Base-by-base conservation (phyloP, 2,113 vertebrate species). In the Sapayoa aenigma region DNA sequence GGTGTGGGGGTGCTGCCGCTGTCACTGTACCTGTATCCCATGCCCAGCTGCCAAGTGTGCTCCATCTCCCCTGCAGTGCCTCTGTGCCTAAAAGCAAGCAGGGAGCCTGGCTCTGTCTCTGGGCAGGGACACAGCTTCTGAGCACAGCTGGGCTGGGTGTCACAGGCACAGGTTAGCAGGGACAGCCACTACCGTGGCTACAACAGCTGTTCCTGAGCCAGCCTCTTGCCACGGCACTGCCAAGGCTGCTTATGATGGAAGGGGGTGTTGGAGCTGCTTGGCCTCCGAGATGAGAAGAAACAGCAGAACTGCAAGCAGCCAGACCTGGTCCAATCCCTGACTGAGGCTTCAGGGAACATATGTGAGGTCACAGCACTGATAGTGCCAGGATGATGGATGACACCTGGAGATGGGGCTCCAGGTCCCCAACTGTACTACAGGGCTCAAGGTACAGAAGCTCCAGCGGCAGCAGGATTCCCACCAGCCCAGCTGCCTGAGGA, bases 241-340 rank as follows among this genome's bases (percentile, higher is more conserved):
- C 13, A 4, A 0, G 0, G 66, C 24, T 27, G 4, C 80, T 55
- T 5, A 0, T 5, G 1, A 9, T 0, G 24, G n/a, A 63, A 14
- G 35, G 39, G 81, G 21, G 22, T 3, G 23, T 14, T 20, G 9
- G 39, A 68, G 65, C 49, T 12, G 24, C 35, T 39, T 8, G 22
- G 9, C 39, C 59, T 74, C 33, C 11, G n/a, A 52, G 16, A 67
- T 28, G 60, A 81, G 60, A 62, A 73, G 49, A 50, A 76, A 46
- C 22, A 41, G 50, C 4, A 2, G 50, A 50, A 93, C n/a, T 0
- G 50, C 3, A 27, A 50, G n/a, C 94, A 87, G 68, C 20, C 0
- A 0, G 63, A 55, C 42, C 8, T 0, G 1, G 28, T 37, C 47
- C 80, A 31, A 80, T 44, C 16, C 30, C 55, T 28, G 60, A 15